These are phyloP conservation scores for Cyclura pinguis DNA, from an alignment of 2,797 vertebrate species.

Conservation along the genomic window DNA sequence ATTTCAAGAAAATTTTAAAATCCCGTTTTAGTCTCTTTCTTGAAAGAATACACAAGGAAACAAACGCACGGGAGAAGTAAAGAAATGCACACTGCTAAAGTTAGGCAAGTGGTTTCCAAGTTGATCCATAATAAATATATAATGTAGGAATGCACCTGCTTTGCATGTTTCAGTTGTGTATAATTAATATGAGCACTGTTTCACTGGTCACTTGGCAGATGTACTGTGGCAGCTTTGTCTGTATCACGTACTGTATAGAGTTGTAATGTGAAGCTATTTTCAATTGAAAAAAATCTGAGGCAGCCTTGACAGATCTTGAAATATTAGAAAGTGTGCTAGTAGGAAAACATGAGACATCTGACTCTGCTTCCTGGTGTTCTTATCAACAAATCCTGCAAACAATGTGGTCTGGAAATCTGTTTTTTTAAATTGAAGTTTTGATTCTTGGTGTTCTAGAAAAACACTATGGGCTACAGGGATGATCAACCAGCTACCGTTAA, in stretches of 20 bases:
- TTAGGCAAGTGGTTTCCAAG: not conserved
- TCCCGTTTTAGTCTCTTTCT: not conserved
- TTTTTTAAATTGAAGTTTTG: not conserved
- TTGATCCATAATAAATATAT: conserved; percentile 8
- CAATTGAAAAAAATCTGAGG: not conserved
- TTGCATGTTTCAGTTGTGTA: conserved; percentile 10
- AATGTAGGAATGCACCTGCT: not conserved
- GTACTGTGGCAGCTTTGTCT: not conserved
- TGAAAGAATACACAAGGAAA: too few species aligned
- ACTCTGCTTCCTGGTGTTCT: not conserved
- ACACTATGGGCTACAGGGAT: not conserved
- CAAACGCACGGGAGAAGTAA: not conserved
- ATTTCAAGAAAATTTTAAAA: not conserved
- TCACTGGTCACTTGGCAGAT: not conserved
- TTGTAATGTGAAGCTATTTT: conserved; percentile 5
- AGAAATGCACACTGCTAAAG: not conserved
- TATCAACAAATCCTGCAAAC: not conserved
- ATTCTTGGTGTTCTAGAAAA: not conserved
- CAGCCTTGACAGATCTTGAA: not conserved
- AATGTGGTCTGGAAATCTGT: not conserved
- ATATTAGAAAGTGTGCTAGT: not conserved
- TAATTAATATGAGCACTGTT: conserved; percentile 16
- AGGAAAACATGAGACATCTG: not conserved
- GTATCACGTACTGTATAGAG: not conserved
- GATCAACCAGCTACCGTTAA: not conserved